These are phyloP conservation scores for Athene noctua DNA, from an alignment of 2,113 vertebrate species.

Conservation along the genomic window DNA sequence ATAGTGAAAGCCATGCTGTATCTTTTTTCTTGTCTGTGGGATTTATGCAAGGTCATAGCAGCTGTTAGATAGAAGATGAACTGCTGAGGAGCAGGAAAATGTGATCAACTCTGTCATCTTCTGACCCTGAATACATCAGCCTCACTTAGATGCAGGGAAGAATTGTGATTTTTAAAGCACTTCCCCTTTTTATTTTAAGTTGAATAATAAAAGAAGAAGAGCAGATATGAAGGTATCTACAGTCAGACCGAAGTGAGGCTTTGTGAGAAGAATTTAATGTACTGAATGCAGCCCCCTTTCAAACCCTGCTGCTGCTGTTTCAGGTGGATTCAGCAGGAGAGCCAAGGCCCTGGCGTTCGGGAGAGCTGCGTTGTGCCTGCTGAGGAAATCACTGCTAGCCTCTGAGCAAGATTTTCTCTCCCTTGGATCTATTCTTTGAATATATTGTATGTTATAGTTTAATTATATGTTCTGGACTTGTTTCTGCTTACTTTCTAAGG, in stretches of 20 bases:
- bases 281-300: not conserved
- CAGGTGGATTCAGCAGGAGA: not conserved
- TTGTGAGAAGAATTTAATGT: not conserved
- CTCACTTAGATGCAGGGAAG: not conserved
- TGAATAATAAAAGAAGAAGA: not conserved
- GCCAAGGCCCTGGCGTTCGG: not conserved
- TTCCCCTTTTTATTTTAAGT: not conserved
- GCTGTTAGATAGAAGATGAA: not conserved
- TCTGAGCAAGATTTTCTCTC: not conserved
- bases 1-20: not conserved
- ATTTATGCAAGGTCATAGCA: not conserved
- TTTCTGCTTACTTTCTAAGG: not conserved
- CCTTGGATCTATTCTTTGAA: not conserved
- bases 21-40: not conserved
- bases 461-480: not conserved
- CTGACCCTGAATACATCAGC: not conserved
- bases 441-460: not conserved
- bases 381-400: not conserved
- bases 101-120: not conserved
- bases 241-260: not conserved
- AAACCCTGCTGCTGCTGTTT: not conserved
- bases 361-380: not conserved
- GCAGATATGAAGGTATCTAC: not conserved
- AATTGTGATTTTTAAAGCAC: not conserved
- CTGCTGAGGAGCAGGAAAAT: not conserved